A percentile compares a stretch with the other conserved stretches of the same genome.
Evolutionary conservation across 2,797 vertebrate species (phyloP).

Genomic region (Lithobates pipiens): DNA sequence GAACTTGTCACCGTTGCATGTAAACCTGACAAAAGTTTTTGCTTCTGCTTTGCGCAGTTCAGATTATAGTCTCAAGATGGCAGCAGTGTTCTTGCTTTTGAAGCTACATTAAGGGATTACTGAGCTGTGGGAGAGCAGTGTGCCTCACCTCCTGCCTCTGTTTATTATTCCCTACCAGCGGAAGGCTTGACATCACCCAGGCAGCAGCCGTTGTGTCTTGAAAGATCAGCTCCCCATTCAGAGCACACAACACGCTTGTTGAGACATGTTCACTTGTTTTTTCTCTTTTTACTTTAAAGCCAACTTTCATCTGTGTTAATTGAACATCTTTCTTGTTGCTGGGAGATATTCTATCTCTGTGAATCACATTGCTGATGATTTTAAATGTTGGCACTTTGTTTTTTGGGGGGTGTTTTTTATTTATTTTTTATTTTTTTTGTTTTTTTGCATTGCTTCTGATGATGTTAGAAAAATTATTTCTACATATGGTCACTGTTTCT

Average conservation of each 20-base stretch:
- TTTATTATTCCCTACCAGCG: slow-evolving; percentile 65
- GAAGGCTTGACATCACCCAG: slow-evolving; percentile 66
- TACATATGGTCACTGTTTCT: background rate
- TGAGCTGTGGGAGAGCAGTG: slow-evolving; percentile 53
- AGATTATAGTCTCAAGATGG: slow-evolving; percentile 70
- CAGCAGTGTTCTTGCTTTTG: slow-evolving; percentile 65
- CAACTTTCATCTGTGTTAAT: slow-evolving; percentile 4
- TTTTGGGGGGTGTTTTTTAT: background rate
- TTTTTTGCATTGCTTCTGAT: background rate
- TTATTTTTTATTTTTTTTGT: too few species aligned
- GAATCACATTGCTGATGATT: background rate
- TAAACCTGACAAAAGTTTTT: background rate
- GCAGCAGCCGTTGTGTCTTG: slow-evolving; percentile 64
- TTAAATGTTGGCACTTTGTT: background rate
- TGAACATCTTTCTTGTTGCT: slow-evolving; percentile 4
- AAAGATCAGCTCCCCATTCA: slow-evolving; percentile 57
- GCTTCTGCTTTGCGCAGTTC: slow-evolving; percentile 66
- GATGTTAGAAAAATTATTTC: background rate
- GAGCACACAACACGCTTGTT: slow-evolving; percentile 55
- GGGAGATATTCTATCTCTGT: background rate
- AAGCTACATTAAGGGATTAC: slow-evolving; percentile 55
- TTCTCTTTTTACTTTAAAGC: slow-evolving; percentile 37
- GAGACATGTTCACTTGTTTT: slow-evolving; percentile 58
- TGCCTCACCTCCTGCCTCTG: slow-evolving; percentile 63
- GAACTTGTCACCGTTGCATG: background rate